Conservation (phyloP, 30 jellyfish, hydroid and myxozoan genomes). For the Haliclystus octoradiatus region DNA sequence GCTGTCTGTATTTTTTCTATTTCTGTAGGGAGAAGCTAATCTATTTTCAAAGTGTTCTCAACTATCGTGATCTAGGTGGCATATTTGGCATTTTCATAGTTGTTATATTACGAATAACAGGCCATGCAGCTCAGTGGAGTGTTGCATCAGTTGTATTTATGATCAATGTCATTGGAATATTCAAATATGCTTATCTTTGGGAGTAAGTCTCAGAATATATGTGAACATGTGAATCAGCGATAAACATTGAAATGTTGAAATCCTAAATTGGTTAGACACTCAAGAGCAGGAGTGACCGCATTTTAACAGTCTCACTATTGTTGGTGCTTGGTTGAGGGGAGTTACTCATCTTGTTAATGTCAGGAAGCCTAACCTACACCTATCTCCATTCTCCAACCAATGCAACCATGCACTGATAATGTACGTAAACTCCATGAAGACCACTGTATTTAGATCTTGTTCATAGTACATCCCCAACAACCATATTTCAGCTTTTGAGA, state of each 20-base stretch:
- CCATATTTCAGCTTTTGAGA: no score
- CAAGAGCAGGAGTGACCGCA: no score
- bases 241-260: background rate
- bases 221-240: background rate
- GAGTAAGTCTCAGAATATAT: conserved; percentile 31
- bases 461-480: no score
- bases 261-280: no score
- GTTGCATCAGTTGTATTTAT: conserved; percentile 57
- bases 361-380: no score
- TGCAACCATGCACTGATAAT: no score
- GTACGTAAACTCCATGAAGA: no score
- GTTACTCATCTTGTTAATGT: no score
- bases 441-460: no score
- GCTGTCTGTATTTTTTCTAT: background rate
- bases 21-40: conserved; percentile 28
- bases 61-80: conserved; percentile 51
- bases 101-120: conserved; percentile 21
- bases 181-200: conserved; percentile 63
- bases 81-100: conserved; percentile 19
- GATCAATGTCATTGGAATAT: conserved; percentile 57
- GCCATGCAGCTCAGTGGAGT: conserved; percentile 24
- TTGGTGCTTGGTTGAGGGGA: no score
- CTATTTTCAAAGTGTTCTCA: conserved; percentile 32
- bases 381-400: no score
- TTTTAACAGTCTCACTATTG: no score